Base-by-base conservation (phyloP, 2,113 vertebrate genomes). In the Toxostoma redivivum region DNA sequence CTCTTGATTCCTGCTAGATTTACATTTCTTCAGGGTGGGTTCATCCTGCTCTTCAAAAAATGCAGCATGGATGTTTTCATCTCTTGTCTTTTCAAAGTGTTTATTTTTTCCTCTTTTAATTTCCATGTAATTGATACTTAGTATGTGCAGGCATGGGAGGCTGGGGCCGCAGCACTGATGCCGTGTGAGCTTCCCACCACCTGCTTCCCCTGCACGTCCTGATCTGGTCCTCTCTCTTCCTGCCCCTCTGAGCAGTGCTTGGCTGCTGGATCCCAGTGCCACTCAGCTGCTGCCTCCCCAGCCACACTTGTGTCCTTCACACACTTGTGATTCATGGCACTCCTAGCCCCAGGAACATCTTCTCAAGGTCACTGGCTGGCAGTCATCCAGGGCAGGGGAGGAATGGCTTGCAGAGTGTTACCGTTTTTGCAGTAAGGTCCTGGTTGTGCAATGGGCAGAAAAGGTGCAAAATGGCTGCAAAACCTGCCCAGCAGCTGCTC, bases 11-110 rank as follows among this genome's bases (percentile, higher is more conserved):
- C 76, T 90, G 44, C 73, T 61, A 15, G 88, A 83, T 95, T 94
- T 96, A 93, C 86, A 90, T 97, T 95, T 96, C 92, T 96, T 92
- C 72, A 61, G 95, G 80, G 80, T 53, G 60, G 60, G 12, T 92
- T 96, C 53, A 48, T 66, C 64, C 56, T 0, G 0, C 90, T 92
- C 64, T 88, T 93, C 64, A 69, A 24, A 48, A 95, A 86, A 64
- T 48, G 37, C 51, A 37, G 44, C 8, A 0, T 90, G 85, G 31
- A 81, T 94, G 93, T 90, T 92, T 96, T 92, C 8, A 14, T 90
- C 82, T 83, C 69, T 95, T 86, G 76, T 79, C 72, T 90, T 95
- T 77, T 51, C 72, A 16, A 33, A 77, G 47, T 83, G 83, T 80
- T 94, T 94, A 6, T 90, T 90, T 94, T 92, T 94, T 58, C 35